Conservation (phyloP, 2,888 invertebrate species). For the Cylloceria caligata region DNA sequence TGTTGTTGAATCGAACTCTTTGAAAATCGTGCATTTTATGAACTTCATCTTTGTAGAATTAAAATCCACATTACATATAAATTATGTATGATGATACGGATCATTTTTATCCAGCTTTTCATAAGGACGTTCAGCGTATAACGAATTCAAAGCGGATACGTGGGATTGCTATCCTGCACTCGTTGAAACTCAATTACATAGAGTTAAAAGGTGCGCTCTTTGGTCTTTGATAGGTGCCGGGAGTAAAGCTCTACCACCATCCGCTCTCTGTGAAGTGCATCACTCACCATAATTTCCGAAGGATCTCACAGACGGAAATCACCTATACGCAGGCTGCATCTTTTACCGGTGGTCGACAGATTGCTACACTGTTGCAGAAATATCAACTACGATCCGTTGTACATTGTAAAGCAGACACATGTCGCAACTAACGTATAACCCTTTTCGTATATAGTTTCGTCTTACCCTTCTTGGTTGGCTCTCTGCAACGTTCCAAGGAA, state of each 20-base stretch:
- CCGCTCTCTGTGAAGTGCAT: conserved; percentile 55
- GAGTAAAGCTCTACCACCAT: conserved; percentile 29
- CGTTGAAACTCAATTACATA: conserved; percentile 53
- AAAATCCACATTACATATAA: conserved; percentile 7
- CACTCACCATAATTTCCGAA: conserved; percentile 47
- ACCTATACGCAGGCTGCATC: neutral
- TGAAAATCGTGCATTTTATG: neutral
- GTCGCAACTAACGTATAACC: neutral
- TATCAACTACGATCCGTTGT: neutral
- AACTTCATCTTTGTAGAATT: neutral
- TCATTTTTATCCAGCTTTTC: conserved; percentile 11
- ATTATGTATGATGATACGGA: conserved; percentile 1
- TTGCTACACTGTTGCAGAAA: neutral
- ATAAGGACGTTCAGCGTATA: neutral
- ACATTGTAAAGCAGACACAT: neutral
- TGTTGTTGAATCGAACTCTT: neutral
- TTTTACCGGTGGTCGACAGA: conserved; percentile 1
- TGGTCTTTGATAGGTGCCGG: conserved; percentile 51
- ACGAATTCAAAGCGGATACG: conserved; percentile 33
- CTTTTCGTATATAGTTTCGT: neutral
- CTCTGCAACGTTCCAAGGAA: neutral
- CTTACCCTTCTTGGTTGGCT: neutral
- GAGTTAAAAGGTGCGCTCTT: conserved; percentile 62
- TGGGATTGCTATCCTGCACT: neutral
- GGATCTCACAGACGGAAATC: conserved; percentile 21